Conservation (phyloP, 2,888 invertebrate genomes). For the Drosophila algonquin region DNA sequence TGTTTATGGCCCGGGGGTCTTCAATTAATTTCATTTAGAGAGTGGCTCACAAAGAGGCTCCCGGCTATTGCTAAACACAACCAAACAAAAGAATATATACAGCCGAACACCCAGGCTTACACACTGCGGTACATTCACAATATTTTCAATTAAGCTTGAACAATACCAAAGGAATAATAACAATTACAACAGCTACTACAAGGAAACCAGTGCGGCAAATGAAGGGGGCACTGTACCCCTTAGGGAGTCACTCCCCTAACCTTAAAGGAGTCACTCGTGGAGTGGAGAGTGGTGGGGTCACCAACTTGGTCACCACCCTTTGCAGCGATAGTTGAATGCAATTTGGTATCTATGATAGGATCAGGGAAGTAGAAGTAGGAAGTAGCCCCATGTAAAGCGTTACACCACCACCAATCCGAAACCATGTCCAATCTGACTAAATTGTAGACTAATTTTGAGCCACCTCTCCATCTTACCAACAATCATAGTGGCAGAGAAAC, state of each 20-base stretch:
- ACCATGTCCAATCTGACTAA: background rate
- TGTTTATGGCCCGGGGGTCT: slow-evolving; percentile 49
- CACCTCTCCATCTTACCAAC: background rate
- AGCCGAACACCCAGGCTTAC: background rate
- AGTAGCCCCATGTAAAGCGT: too few relatives aligned
- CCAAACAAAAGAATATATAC: slow-evolving; percentile 33
- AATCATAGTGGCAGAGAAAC: too few relatives aligned
- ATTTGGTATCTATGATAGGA: too few relatives aligned
- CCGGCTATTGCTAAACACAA: slow-evolving; percentile 59
- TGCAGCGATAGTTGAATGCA: background rate
- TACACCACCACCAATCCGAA: background rate
- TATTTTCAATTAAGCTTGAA: slow-evolving; percentile 78
- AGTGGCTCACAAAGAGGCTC: slow-evolving; percentile 59
- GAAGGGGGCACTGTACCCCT: slow-evolving; percentile 17
- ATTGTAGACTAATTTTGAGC: background rate
- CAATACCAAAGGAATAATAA: slow-evolving; percentile 76
- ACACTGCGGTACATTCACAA: slow-evolving; percentile 61
- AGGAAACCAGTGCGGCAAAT: slow-evolving; percentile 15
- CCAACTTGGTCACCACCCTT: background rate
- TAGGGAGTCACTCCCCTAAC: slow-evolving; percentile 7
- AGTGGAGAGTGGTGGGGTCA: too few relatives aligned
- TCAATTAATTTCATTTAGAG: slow-evolving; percentile 74
- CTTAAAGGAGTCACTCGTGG: slow-evolving; percentile 2
- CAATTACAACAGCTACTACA: slow-evolving; percentile 61
- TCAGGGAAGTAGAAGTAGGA: too few relatives aligned